These are phyloP conservation scores for Anorthoa munda DNA, from an alignment of 2,888 invertebrate genomes.

Conservation along the genomic window DNA sequence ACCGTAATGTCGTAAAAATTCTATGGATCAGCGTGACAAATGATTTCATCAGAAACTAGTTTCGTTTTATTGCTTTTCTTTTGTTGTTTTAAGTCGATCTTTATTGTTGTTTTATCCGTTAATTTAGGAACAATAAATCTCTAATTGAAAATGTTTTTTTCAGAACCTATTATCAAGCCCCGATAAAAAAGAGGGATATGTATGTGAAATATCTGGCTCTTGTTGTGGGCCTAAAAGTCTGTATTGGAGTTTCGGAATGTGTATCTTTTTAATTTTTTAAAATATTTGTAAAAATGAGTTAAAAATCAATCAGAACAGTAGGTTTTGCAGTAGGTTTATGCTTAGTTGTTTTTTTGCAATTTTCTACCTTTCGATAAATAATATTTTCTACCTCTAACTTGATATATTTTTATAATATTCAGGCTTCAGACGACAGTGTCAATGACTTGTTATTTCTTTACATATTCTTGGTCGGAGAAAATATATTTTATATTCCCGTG, in stretches of 20 bases:
- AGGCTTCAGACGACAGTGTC: background rate
- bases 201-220: too few relatives aligned
- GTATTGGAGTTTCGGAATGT: background rate
- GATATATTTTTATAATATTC: background rate
- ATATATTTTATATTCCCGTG: conserved; percentile 5
- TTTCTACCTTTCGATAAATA: background rate
- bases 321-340: background rate
- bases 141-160: background rate
- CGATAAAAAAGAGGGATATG: too few relatives aligned
- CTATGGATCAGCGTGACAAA: conserved; percentile 24
- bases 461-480: background rate
- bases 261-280: too few relatives aligned
- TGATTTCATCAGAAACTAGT: conserved; percentile 19
- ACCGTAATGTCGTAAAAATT: conserved; percentile 21
- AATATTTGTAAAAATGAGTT: background rate
- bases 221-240: background rate
- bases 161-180: too few relatives aligned
- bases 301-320: background rate
- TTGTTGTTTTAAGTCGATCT: background rate
- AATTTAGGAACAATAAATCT: background rate
- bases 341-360: too few relatives aligned
- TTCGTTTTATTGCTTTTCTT: conserved; percentile 1
- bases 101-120: background rate
- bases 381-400: too few relatives aligned
- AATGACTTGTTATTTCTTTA: conserved; percentile 13